Percentiles rank a stretch among this genome's conserved stretches.
Evolutionary conservation across 2,797 vertebrate species (phyloP).

Genomic region (Falco concolor): DNA sequence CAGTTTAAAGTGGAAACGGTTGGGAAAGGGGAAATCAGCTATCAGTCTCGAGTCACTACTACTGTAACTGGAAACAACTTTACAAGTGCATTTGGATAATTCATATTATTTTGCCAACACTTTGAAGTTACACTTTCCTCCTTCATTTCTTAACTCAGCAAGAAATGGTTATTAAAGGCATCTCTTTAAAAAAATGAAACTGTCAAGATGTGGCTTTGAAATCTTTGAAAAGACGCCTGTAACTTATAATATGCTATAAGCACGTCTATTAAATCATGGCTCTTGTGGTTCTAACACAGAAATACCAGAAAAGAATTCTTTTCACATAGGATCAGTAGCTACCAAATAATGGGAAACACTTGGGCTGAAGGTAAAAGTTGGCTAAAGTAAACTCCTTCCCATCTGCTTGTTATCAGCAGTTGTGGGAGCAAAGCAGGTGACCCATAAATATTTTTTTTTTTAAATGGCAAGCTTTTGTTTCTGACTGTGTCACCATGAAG

Average conservation of each 20-base stretch:
- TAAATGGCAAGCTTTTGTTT: slow-evolving; percentile 22
- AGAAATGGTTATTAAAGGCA: slow-evolving; percentile 43
- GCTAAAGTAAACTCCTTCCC: slow-evolving; percentile 47
- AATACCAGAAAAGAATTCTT: slow-evolving; percentile 51
- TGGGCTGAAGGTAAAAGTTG: slow-evolving; percentile 42
- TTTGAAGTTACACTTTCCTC: slow-evolving; percentile 51
- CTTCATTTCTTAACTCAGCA: slow-evolving; percentile 40
- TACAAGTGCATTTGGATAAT: slow-evolving; percentile 31
- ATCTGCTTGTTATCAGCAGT: slow-evolving; percentile 67
- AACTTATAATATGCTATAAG: slow-evolving; percentile 18
- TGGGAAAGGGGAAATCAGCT: slow-evolving; percentile 27
- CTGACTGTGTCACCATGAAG: background rate
- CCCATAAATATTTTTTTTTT: background rate
- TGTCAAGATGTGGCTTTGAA: slow-evolving; percentile 55
- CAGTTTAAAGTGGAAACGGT: slow-evolving; percentile 35
- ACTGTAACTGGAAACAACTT: slow-evolving; percentile 60
- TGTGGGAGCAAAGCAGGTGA: slow-evolving; percentile 49
- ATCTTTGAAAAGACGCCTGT: slow-evolving; percentile 44
- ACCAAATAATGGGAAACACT: slow-evolving; percentile 63
- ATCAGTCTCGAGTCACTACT: slow-evolving; percentile 41
- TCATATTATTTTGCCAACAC: slow-evolving; percentile 34
- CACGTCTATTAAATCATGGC: slow-evolving; percentile 14
- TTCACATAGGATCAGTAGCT: slow-evolving; percentile 59
- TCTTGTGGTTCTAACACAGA: slow-evolving; percentile 11
- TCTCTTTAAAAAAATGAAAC: slow-evolving; percentile 44